Evolutionary conservation across 2,113 vertebrate genomes (phyloP).

Genomic region (Neotoma lepida): DNA sequence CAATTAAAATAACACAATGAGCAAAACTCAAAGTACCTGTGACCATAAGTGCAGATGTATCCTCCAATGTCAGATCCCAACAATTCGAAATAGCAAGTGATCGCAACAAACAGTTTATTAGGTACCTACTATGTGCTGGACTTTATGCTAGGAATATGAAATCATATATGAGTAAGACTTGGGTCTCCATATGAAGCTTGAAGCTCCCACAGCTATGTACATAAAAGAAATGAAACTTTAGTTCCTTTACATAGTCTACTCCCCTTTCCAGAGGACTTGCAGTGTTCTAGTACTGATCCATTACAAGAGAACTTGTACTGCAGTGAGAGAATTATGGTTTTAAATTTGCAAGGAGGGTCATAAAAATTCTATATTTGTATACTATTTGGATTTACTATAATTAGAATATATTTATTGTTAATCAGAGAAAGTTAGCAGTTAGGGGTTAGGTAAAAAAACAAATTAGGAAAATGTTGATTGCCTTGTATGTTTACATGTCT

Average conservation of each 20-base stretch:
- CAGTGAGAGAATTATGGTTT: not conserved
- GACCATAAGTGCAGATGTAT: not conserved
- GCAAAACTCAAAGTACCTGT: not conserved
- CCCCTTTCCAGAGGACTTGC: not conserved
- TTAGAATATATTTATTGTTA: not conserved
- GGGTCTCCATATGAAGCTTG: not conserved
- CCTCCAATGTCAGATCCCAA: not conserved
- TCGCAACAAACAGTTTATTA: not conserved
- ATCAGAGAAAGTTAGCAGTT: not conserved
- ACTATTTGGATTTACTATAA: slow-evolving; percentile 28
- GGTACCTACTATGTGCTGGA: not conserved
- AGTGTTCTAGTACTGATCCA: not conserved
- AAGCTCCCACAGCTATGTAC: not conserved
- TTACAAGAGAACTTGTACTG: not conserved
- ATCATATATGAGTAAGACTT: not conserved
- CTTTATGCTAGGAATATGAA: not conserved
- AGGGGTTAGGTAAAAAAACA: not conserved
- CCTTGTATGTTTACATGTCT: not conserved
- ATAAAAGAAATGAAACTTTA: not conserved
- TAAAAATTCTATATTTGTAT: not conserved
- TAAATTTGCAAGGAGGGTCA: not conserved
- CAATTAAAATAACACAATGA: not conserved
- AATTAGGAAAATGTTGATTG: not conserved
- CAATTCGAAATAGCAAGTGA: not conserved
- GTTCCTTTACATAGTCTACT: not conserved